A percentile compares a stretch with the other conserved stretches of the same genome.
phyloP scores from a whole-genome alignment of 2,888 invertebrate genomes.

The Chydorus sphaericus region DNA sequence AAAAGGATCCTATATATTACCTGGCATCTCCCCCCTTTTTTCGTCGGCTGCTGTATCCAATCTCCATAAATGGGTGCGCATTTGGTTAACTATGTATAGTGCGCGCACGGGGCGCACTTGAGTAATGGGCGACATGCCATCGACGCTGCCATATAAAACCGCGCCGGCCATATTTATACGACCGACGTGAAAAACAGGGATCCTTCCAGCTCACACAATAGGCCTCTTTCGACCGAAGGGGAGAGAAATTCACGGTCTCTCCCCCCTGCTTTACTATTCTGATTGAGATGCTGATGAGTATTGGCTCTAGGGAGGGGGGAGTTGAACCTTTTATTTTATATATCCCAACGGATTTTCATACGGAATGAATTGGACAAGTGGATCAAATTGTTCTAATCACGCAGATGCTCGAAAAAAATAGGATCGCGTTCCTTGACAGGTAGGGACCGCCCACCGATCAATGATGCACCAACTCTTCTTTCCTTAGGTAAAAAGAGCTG shows the following conservation, averaged over 20 bases:
- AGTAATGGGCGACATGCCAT: conserved; percentile 9
- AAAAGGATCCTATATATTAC: background rate
- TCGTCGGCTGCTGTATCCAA: background rate
- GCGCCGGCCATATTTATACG: background rate
- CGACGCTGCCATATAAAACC: background rate
- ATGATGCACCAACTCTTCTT: no score
- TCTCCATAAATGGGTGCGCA: background rate
- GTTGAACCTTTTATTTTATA: background rate
- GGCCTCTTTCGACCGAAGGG: background rate
- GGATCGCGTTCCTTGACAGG: no score
- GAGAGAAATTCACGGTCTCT: background rate
- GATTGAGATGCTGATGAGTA: conserved; percentile 13
- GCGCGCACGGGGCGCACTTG: background rate
- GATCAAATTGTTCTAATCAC: background rate
- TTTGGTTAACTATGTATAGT: background rate
- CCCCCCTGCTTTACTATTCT: background rate
- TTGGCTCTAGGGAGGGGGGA: background rate
- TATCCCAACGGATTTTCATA: background rate
- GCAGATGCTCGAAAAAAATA: background rate
- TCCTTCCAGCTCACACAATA: background rate
- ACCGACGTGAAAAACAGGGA: background rate
- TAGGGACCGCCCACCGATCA: no score
- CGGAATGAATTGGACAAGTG: background rate
- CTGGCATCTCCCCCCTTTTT: background rate
- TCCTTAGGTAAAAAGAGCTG: no score